Conservation (phyloP, 2,113 vertebrate genomes). For the Prolemur simus region DNA sequence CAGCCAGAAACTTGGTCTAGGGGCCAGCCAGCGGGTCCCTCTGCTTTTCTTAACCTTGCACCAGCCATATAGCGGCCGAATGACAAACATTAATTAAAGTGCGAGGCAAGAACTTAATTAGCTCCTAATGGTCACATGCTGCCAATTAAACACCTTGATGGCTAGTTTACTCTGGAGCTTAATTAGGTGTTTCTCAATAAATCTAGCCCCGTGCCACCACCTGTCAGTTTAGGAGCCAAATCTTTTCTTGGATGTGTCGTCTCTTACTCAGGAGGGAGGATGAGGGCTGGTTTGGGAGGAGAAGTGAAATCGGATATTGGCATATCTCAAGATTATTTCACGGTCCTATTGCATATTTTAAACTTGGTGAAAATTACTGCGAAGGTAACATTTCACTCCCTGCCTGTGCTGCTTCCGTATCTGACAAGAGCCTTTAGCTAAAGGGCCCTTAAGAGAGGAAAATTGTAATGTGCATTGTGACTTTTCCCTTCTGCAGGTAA, state of each 20-base stretch:
- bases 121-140: conserved; percentile 71
- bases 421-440: background rate
- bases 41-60: conserved; percentile 13
- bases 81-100: conserved; percentile 72
- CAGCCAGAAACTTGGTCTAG: background rate
- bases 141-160: conserved; percentile 72
- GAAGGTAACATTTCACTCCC: background rate
- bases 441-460: background rate
- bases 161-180: conserved; percentile 65
- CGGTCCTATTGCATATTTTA: background rate
- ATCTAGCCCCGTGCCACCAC: conserved; percentile 28
- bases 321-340: background rate
- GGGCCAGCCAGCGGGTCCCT: background rate
- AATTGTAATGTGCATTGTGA: rapidly evolving
- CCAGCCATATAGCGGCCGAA: background rate
- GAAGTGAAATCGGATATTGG: background rate
- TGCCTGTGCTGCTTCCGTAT: background rate
- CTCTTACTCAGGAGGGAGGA: background rate
- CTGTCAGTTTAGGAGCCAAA: conserved; percentile 57
- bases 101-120: conserved; percentile 58
- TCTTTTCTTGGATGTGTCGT: conserved; percentile 14
- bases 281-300: background rate
- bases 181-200: conserved; percentile 74
- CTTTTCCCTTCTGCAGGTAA: background rate
- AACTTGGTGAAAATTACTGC: background rate